Evolutionary conservation across 2,888 invertebrate species (phyloP), one percentile per base, ranked within the genome.

Genomic region (Phyllotreta cruciferae): DNA sequence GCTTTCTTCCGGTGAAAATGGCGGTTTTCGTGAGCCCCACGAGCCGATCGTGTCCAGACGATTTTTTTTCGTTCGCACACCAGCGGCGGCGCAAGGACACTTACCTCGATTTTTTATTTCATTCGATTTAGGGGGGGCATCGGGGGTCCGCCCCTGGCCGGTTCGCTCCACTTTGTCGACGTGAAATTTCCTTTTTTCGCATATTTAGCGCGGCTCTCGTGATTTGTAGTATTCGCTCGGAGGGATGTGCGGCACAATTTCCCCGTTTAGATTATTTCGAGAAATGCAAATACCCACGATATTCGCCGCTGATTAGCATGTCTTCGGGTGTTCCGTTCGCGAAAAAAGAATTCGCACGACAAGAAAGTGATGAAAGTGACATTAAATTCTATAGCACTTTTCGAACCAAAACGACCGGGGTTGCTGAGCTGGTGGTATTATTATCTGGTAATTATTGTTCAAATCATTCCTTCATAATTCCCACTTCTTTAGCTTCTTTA

Each of bases 151-250:
- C n/a, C 47, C 39, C 54, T 38, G 39, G 55, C 50, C 38, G 11
- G 52, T 63, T 62, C 66, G 66, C 68, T 68, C 66, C 55, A 65
- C 68, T 65, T 68, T 64, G 39, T 61, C 38, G 61, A 58, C 44
- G 60, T 42, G 37, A 44, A 52, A 62, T 64, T 66, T 24, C 24
- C 24, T 24, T 63, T 64, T 60, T 61, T 68, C 63, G 65, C 68
- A 63, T 66, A 64, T 63, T 65, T 63, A 63, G 57, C 41, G 10
- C 57, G 10, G 24, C 24, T 37, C 44, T 66, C 66, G 66, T 68
- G 64, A 68, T 65, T 62, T 60, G 57, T 52, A 60, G 49, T 50
- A 45, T 24, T 24, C 14, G 66, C 65, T 68, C 11, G 10, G 11
- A 62, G 66, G 64, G 60, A 44, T 53, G 34, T 45, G 57, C 50